phyloP scores from a whole-genome alignment of 2,888 invertebrate genomes.

The Watsonalla binaria region DNA sequence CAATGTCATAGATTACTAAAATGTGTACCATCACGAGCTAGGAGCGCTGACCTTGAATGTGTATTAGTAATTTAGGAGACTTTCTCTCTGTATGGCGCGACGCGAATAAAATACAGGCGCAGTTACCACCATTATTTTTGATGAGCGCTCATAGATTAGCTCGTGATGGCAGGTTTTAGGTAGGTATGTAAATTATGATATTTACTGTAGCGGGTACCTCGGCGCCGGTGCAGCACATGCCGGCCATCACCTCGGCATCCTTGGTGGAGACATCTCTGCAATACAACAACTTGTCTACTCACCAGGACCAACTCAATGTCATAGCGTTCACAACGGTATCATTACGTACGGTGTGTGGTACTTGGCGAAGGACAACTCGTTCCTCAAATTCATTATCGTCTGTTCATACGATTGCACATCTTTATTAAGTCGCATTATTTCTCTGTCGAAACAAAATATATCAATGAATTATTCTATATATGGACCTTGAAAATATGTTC shows the following conservation, averaged over 20 bases:
- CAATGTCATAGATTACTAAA: slow-evolving; percentile 21
- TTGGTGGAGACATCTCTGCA: slow-evolving; percentile 47
- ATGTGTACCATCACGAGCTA: too few relatives aligned
- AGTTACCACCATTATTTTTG: too few relatives aligned
- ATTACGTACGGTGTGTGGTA: slow-evolving; percentile 39
- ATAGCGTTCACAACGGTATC: too few relatives aligned
- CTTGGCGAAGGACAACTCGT: slow-evolving; percentile 36
- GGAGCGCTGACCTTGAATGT: too few relatives aligned
- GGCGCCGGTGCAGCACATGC: slow-evolving; percentile 41
- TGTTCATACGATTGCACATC: slow-evolving; percentile 54
- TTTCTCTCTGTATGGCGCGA: too few relatives aligned
- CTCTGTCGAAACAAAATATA: slow-evolving; percentile 33
- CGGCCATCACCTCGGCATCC: slow-evolving; percentile 57
- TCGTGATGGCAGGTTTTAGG: too few relatives aligned
- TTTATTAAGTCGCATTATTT: slow-evolving; percentile 52
- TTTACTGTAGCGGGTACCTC: slow-evolving; percentile 36
- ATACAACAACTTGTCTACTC: slow-evolving; percentile 5
- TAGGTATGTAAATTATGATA: neutral
- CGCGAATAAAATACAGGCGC: too few relatives aligned
- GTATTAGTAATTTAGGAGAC: too few relatives aligned
- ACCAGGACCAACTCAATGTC: neutral
- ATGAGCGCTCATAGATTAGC: too few relatives aligned
- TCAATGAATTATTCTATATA: neutral
- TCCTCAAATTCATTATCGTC: slow-evolving; percentile 40
- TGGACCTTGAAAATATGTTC: neutral